Percentiles rank a stretch among this genome's conserved stretches.
Evolutionary conservation across 2,888 invertebrate species (phyloP).

Genomic region (Polymixis flavicincta): DNA sequence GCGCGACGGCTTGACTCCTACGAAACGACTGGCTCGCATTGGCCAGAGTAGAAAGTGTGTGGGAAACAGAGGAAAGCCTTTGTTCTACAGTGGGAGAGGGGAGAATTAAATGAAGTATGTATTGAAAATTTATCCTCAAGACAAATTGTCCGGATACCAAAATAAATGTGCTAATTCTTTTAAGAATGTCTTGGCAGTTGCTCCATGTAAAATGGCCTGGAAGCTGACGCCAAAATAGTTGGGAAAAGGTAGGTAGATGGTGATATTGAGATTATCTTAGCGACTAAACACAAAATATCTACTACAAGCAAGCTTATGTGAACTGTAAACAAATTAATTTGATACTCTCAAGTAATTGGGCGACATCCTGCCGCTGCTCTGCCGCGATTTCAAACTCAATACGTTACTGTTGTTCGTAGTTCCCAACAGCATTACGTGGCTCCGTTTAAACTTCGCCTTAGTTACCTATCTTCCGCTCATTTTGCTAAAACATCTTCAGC

Average conservation of each 20-base stretch:
- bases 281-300: not conserved
- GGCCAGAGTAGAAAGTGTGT: not conserved
- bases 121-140: not conserved
- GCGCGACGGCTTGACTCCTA: not conserved
- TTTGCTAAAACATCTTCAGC: not conserved
- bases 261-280: not conserved
- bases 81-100: not conserved
- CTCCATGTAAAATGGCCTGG: too few species aligned
- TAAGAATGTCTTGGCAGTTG: not conserved
- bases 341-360: conserved; percentile 23
- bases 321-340: conserved; percentile 28
- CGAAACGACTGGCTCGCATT: not conserved
- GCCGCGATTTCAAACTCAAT: conserved; percentile 51
- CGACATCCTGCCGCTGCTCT: conserved; percentile 29
- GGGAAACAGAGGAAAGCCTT: not conserved
- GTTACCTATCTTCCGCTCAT: conserved; percentile 36
- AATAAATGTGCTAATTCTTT: not conserved
- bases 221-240: too few species aligned
- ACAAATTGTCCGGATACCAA: not conserved
- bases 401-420: conserved; percentile 53
- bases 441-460: conserved; percentile 48
- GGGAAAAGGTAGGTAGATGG: too few species aligned
- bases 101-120: not conserved
- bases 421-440: conserved; percentile 54
- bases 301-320: not conserved